These are phyloP conservation scores for Coremacera marginata DNA, from an alignment of 2,888 invertebrate species.

Conservation along the genomic window DNA sequence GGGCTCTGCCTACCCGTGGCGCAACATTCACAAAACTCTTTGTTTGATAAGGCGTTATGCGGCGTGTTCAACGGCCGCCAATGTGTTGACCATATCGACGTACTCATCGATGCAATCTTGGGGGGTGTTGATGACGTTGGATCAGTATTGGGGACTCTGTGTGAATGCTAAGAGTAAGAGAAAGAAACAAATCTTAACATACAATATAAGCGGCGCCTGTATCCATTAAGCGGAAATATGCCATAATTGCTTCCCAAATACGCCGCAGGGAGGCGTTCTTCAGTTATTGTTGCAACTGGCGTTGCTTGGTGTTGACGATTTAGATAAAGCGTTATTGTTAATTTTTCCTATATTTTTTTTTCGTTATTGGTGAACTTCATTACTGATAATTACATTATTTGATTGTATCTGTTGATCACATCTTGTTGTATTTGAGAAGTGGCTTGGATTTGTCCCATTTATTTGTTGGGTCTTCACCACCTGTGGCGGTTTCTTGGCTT, in stretches of 20 bases:
- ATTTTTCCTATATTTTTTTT: background rate
- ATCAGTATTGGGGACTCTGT: background rate
- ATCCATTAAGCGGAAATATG: conserved; percentile 69
- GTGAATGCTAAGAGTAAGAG: background rate
- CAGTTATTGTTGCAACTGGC: background rate
- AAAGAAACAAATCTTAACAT: conserved; percentile 62
- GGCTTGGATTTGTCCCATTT: background rate
- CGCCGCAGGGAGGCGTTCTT: conserved; percentile 58
- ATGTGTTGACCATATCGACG: background rate
- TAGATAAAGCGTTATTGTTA: background rate
- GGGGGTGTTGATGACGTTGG: conserved; percentile 12
- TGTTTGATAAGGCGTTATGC: conserved; percentile 57
- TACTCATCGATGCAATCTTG: background rate
- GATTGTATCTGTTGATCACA: conserved; percentile 15
- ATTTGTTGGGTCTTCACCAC: conserved; percentile 45
- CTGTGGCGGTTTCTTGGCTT: conserved; percentile 51
- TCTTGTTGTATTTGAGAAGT: background rate
- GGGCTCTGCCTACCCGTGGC: conserved; percentile 65
- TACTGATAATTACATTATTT: conserved; percentile 8
- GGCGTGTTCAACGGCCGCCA: background rate
- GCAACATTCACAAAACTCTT: conserved; percentile 59
- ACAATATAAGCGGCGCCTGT: conserved; percentile 66
- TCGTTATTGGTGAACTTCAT: background rate
- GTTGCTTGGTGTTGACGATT: background rate
- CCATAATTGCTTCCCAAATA: conserved; percentile 69